Conservation (phyloP, 2,888 invertebrate genomes). For the Gisinianus flammeolus region DNA sequence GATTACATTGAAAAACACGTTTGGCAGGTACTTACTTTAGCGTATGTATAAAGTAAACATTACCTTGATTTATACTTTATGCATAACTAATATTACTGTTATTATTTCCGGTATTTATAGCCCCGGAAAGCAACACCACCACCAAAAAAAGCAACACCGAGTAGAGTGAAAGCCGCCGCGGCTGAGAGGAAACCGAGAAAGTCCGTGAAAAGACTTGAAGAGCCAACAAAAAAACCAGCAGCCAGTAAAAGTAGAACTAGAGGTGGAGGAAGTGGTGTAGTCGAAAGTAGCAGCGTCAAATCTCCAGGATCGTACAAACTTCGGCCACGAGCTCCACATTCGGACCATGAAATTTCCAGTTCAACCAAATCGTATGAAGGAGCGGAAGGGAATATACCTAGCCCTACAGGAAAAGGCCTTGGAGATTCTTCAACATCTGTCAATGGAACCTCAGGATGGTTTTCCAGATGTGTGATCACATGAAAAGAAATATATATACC, state of each 20-base stretch:
- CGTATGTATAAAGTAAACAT: no score
- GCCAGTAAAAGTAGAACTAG: background rate
- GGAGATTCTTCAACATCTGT: background rate
- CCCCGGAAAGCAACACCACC: background rate
- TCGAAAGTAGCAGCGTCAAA: background rate
- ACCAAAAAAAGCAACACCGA: background rate
- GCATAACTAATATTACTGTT: no score
- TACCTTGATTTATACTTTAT: no score
- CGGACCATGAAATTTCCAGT: slow-evolving; percentile 25
- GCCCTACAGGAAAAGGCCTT: background rate
- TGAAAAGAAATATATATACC: background rate
- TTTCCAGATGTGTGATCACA: slow-evolving; percentile 34
- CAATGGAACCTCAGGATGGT: slow-evolving; percentile 32
- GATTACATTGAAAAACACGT: no score
- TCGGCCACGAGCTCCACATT: slow-evolving; percentile 9
- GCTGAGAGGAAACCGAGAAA: background rate
- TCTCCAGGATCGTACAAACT: slow-evolving; percentile 20
- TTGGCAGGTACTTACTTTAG: no score
- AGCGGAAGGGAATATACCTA: background rate
- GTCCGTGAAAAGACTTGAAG: slow-evolving; percentile 1
- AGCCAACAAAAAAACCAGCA: background rate
- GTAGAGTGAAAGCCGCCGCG: background rate
- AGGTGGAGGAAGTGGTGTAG: background rate
- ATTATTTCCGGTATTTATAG: no score
- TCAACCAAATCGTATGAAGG: slow-evolving; percentile 4